Conservation (phyloP, 2,888 invertebrate genomes). For the Ornithoptera priamus region DNA sequence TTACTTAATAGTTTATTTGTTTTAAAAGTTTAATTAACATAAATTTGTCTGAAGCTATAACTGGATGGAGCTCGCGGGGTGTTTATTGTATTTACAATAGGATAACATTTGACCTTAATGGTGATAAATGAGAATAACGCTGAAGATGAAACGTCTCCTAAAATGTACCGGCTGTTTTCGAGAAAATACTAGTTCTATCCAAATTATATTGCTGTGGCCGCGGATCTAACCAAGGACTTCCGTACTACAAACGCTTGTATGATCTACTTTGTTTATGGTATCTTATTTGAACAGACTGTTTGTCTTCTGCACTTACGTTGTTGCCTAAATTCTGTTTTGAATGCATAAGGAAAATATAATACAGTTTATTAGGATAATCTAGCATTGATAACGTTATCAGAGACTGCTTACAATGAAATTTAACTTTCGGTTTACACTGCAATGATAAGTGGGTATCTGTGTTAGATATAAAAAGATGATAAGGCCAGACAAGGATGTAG, state of each 20-base stretch:
- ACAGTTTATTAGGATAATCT: slow-evolving; percentile 2
- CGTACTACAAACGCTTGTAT: neutral
- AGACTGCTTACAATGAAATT: slow-evolving; percentile 1
- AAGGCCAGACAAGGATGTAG: neutral
- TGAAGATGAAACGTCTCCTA: neutral
- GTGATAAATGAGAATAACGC: neutral
- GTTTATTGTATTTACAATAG: neutral
- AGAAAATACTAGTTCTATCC: neutral
- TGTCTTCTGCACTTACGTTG: neutral
- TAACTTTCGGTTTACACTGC: neutral
- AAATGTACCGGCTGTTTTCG: neutral
- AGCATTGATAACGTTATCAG: slow-evolving; percentile 2
- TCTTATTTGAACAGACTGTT: neutral
- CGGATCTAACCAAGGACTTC: neutral
- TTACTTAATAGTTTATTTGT: neutral
- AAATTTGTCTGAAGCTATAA: neutral
- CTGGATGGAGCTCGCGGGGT: neutral
- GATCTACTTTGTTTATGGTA: neutral
- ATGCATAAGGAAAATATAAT: slow-evolving; percentile 4
- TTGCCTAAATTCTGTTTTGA: neutral
- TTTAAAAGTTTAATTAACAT: neutral
- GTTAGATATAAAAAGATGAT: neutral
- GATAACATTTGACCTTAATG: neutral
- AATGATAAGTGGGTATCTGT: neutral
- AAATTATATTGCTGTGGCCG: neutral